Conservation (phyloP, 2,113 vertebrate genomes). For the Buteo buteo region DNA sequence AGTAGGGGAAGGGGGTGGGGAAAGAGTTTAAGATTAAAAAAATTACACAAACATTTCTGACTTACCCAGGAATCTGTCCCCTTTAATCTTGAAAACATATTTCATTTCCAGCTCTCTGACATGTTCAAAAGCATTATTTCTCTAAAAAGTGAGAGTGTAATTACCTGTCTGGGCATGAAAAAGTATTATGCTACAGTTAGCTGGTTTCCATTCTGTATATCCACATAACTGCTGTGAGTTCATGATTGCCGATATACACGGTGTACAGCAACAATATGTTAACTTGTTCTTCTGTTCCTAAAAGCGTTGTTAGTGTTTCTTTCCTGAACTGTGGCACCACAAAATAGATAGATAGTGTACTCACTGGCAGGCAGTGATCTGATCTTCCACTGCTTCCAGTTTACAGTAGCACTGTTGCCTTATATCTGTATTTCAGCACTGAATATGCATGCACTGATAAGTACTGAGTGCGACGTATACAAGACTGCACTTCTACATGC, state of each 20-base stretch:
- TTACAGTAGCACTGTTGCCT: background rate
- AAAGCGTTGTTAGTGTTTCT: background rate
- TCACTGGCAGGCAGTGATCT: background rate
- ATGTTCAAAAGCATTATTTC: background rate
- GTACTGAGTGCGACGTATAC: accelerated
- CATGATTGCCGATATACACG: accelerated
- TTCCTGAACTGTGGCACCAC: background rate
- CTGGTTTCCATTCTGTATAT: background rate
- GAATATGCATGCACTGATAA: too few species aligned
- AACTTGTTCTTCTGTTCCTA: background rate
- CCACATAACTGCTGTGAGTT: background rate
- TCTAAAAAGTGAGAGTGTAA: background rate
- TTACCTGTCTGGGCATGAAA: background rate
- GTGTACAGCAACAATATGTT: background rate
- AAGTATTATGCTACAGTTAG: background rate
- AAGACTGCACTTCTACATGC: background rate
- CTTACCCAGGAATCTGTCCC: background rate
- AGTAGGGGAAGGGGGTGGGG: background rate
- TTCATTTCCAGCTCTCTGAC: background rate
- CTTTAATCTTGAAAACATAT: background rate
- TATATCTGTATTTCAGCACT: background rate
- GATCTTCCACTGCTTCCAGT: background rate
- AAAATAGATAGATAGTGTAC: background rate
- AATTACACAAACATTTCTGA: background rate
- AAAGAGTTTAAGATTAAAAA: background rate